Evolutionary conservation across 2,888 invertebrate species (phyloP), one percentile per base, ranked within the genome.

Genomic region (Chrysina gloriosa): DNA sequence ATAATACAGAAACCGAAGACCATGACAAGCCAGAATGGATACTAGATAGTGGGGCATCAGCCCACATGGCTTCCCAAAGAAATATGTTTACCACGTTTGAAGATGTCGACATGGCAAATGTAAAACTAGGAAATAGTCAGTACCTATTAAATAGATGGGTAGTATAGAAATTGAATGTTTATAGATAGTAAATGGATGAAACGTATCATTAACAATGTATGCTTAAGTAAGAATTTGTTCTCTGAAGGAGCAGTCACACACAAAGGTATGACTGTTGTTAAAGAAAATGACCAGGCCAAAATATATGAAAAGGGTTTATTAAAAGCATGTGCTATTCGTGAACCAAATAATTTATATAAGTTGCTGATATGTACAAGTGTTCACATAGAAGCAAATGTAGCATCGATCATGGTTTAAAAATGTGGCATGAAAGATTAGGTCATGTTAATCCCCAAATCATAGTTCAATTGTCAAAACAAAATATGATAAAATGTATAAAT

Each of bases 181-280:
- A 58, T 74, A 21, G 69, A 77, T 63, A 72, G 71, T 16, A 64
- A 72, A 65, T 79, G 78, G 77, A 52, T n/a, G n/a, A n/a, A n/a
- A n/a, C n/a, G n/a, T n/a, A n/a, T n/a, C n/a, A n/a, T n/a, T n/a
- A n/a, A n/a, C n/a, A n/a, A n/a, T n/a, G n/a, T n/a, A n/a, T n/a
- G n/a, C n/a, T n/a, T n/a, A n/a, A n/a, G n/a, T n/a, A n/a, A n/a
- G n/a, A n/a, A n/a, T n/a, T n/a, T n/a, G n/a, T n/a, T n/a, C n/a
- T n/a, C n/a, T n/a, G n/a, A n/a, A n/a, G n/a, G n/a, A n/a, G n/a
- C n/a, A n/a, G n/a, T n/a, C n/a, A n/a, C n/a, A n/a, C n/a, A n/a
- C n/a, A n/a, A n/a, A n/a, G n/a, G n/a, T n/a, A n/a, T n/a, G n/a
- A n/a, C n/a, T n/a, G n/a, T n/a, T n/a, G n/a, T n/a, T n/a, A n/a